A percentile compares a stretch with the other conserved stretches of the same genome.
phyloP scores from a whole-genome alignment of 2,113 vertebrate species.

The Piaya cayana region DNA sequence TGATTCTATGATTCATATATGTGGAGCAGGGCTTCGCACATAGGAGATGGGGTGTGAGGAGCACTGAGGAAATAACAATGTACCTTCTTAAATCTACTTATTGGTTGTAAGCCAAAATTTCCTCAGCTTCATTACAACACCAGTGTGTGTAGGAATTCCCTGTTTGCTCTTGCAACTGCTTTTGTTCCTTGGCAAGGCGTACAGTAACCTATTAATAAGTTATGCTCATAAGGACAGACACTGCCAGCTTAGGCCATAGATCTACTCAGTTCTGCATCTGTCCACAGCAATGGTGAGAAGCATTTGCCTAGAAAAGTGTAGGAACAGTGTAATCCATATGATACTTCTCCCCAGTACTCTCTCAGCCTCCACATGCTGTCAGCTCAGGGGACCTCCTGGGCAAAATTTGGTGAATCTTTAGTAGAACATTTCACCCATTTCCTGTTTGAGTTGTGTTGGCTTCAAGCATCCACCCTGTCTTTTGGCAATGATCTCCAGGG shows the following conservation, averaged over 20 bases:
- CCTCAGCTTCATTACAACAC: background rate
- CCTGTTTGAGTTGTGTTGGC: background rate
- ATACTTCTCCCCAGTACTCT: background rate
- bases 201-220: background rate
- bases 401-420: background rate
- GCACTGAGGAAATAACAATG: background rate
- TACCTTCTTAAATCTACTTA: background rate
- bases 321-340: fast-evolving
- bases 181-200: background rate
- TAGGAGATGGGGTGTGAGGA: background rate
- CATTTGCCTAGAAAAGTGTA: background rate
- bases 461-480: background rate
- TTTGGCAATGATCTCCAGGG: background rate
- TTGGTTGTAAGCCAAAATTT: background rate
- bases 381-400: background rate
- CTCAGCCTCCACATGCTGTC: background rate
- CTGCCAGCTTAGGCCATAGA: background rate
- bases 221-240: background rate
- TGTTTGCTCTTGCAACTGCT: background rate
- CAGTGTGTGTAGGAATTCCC: background rate
- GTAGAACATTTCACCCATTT: background rate
- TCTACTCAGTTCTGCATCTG: background rate
- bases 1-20: too few species aligned
- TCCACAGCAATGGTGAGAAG: background rate
- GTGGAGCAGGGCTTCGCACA: fast-evolving